Percentiles rank a stretch among this genome's conserved stretches.
These are phyloP conservation scores for Rhincodon typus DNA, from an alignment of 2,797 vertebrate species.

Conservation along the genomic window DNA sequence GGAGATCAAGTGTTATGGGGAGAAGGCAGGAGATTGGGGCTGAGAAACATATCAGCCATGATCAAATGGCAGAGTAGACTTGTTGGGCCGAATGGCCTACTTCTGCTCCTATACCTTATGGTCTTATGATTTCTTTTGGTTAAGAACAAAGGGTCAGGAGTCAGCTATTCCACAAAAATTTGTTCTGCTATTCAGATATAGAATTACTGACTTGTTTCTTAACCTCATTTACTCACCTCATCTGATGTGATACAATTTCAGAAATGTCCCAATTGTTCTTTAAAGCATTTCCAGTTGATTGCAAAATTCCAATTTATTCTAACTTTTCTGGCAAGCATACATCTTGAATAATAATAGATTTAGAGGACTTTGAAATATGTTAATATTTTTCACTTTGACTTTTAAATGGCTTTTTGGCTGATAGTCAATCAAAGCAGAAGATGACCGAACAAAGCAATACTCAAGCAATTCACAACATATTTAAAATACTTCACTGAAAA, in stretches of 20 bases:
- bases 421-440: neutral
- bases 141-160: neutral
- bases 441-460: neutral
- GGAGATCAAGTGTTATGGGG: too few species aligned
- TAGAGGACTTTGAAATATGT: neutral
- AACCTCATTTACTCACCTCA: neutral
- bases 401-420: neutral
- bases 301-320: neutral
- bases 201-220: neutral
- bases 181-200: neutral
- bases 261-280: neutral
- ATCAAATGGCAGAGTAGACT: too few species aligned
- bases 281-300: conserved; percentile 5
- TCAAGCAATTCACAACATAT: neutral
- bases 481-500: neutral
- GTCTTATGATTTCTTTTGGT: neutral
- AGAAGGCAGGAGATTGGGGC: too few species aligned
- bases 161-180: neutral
- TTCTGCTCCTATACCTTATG: too few species aligned
- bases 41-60: too few species aligned
- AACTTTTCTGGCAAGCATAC: neutral
- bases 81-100: too few species aligned
- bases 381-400: neutral
- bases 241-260: neutral
- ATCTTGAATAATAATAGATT: neutral